phyloP scores from a whole-genome alignment of 2,113 vertebrate genomes.

The Lamprologus lemairii region DNA sequence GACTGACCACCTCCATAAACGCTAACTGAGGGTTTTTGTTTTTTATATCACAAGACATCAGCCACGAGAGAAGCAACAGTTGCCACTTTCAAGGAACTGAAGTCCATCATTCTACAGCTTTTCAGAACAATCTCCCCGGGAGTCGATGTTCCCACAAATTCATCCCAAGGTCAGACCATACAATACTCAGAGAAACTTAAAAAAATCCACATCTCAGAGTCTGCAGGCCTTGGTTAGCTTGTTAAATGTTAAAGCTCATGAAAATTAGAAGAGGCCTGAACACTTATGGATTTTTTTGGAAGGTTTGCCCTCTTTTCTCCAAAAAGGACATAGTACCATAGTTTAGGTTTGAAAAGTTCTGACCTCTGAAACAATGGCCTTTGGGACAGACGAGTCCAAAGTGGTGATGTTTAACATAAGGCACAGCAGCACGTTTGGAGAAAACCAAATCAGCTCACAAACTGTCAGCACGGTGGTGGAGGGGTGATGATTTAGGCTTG shows the following conservation, averaged over 20 bases:
- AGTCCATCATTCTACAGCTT: neutral
- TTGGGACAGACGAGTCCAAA: neutral
- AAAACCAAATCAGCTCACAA: neutral
- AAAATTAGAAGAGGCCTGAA: neutral
- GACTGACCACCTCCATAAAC: neutral
- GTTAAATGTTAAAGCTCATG: neutral
- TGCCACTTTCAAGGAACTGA: neutral
- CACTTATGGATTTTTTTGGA: neutral
- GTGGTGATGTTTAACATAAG: neutral
- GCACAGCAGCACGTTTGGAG: neutral
- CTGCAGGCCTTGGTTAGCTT: neutral
- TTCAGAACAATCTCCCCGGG: fast-evolving
- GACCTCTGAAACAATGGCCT: neutral
- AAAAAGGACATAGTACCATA: too few species aligned
- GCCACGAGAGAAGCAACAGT: fast-evolving
- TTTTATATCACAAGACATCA: neutral
- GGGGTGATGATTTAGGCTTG: neutral
- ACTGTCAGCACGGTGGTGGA: neutral
- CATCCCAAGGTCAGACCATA: fast-evolving
- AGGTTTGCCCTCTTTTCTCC: neutral
- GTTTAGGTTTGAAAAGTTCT: neutral
- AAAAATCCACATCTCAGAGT: fast-evolving
- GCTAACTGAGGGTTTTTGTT: neutral
- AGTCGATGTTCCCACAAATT: neutral
- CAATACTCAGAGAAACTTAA: neutral